Evolutionary conservation across 2,888 invertebrate species (phyloP).

Genomic region (Papilio protenor): DNA sequence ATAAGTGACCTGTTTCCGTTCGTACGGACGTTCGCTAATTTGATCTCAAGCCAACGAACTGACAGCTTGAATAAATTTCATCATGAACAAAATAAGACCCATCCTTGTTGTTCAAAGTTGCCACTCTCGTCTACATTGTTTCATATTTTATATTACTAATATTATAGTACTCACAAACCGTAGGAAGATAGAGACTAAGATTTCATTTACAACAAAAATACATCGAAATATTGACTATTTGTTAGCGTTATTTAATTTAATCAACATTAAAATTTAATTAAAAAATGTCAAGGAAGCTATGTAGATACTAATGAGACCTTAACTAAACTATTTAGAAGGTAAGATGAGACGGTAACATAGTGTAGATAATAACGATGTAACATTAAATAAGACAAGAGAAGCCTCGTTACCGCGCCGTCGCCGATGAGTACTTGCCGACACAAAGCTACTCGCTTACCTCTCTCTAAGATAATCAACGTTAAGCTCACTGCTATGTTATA

Average conservation of each 20-base stretch:
- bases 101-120: background rate
- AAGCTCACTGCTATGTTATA: background rate
- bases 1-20: constrained; percentile 17
- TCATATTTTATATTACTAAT: background rate
- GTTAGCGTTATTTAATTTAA: no score
- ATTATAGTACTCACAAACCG: background rate
- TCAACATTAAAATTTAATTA: no score
- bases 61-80: constrained; percentile 16
- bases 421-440: background rate
- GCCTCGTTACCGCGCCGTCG: background rate
- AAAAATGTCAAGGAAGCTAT: background rate
- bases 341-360: background rate
- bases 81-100: background rate
- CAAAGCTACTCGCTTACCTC: background rate
- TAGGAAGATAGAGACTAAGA: background rate
- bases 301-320: background rate
- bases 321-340: background rate
- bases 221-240: no score
- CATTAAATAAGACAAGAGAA: background rate
- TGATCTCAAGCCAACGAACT: background rate
- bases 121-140: background rate
- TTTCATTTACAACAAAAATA: no score
- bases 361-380: background rate
- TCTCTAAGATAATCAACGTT: background rate
- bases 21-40: constrained; percentile 11